Evolutionary conservation across 2,888 invertebrate species (phyloP).

Genomic region (Dynastes maya): DNA sequence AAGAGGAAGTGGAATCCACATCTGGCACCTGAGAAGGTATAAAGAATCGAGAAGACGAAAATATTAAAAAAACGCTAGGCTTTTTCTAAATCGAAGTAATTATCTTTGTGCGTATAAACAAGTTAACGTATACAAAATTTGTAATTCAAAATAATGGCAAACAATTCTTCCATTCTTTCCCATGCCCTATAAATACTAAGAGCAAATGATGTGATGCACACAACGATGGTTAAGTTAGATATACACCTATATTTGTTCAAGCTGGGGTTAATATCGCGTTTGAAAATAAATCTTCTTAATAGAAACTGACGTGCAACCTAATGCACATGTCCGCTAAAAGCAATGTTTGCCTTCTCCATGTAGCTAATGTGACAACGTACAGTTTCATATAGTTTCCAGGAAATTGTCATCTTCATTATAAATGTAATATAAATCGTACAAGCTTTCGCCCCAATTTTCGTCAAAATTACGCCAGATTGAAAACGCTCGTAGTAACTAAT

Average conservation of each 20-base stretch:
- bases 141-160: too few relatives aligned
- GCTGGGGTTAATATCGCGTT: constrained; percentile 1
- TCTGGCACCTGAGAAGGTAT: too few relatives aligned
- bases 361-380: not conserved
- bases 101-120: too few relatives aligned
- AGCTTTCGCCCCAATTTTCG: not conserved
- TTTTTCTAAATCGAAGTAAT: too few relatives aligned
- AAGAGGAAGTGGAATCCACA: too few relatives aligned
- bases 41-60: too few relatives aligned
- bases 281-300: constrained; percentile 8
- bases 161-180: too few relatives aligned
- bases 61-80: too few relatives aligned
- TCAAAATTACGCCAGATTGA: not conserved
- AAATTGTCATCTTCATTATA: not conserved
- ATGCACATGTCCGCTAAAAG: not conserved
- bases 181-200: not conserved
- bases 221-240: not conserved
- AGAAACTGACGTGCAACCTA: constrained; percentile 14
- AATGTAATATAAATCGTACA: not conserved
- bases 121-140: too few relatives aligned
- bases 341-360: not conserved
- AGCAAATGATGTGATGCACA: not conserved
- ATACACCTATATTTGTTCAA: not conserved
- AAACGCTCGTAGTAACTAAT: too few relatives aligned
- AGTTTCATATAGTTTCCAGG: not conserved